phyloP scores from a whole-genome alignment of 2,888 invertebrate genomes.

The Rotaria magnacalcarata region DNA sequence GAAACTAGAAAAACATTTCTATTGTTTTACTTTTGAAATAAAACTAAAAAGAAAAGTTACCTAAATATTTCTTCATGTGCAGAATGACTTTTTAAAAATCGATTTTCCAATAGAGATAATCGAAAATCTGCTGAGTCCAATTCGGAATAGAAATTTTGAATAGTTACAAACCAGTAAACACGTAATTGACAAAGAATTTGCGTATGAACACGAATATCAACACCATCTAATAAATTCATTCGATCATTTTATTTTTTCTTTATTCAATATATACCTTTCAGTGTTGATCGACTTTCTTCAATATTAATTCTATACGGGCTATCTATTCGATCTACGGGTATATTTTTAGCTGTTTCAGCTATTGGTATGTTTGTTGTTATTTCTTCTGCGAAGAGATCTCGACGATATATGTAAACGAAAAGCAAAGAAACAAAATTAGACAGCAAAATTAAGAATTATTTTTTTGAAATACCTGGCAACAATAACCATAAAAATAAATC shows the following conservation, averaged over 20 bases:
- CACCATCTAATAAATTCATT: background rate
- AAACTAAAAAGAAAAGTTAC: background rate
- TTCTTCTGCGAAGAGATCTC: background rate
- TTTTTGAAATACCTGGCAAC: background rate
- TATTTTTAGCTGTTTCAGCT: background rate
- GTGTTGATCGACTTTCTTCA: background rate
- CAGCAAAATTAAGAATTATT: background rate
- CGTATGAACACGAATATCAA: background rate
- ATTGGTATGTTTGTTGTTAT: background rate
- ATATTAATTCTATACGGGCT: background rate
- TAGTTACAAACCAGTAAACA: slow-evolving; percentile 1
- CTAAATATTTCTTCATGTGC: background rate
- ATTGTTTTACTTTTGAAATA: background rate
- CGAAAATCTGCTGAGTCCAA: background rate
- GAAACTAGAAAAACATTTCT: background rate
- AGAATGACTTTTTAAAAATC: background rate
- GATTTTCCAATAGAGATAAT: background rate
- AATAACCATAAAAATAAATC: background rate
- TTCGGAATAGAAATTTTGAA: background rate
- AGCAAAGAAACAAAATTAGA: background rate
- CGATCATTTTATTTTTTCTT: no score
- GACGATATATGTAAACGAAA: slow-evolving; percentile 4
- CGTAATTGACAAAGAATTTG: background rate
- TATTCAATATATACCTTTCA: background rate
- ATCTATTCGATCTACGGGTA: background rate